Evolutionary conservation across 1,140 invertebrate genomes (phyloP).

Genomic region (Drosophila burlai): DNA sequence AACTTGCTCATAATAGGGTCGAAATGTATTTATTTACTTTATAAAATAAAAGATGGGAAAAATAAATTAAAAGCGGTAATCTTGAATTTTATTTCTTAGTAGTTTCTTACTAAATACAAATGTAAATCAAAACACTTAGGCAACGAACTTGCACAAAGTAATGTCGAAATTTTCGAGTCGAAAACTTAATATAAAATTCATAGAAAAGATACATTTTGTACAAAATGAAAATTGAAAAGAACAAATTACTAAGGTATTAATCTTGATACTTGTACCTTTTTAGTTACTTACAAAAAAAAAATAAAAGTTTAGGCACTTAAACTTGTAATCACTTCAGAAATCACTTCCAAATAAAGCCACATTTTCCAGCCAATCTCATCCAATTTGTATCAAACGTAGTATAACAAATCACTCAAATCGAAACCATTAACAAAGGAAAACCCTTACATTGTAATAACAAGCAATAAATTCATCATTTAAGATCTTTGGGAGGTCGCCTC

Average conservation of each 20-base stretch:
- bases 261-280: not conserved
- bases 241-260: not conserved
- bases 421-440: conserved; percentile 14
- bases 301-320: too few relatives aligned
- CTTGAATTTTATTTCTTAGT: too few relatives aligned
- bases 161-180: too few relatives aligned
- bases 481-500: conserved; percentile 42
- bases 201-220: too few relatives aligned
- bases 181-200: too few relatives aligned
- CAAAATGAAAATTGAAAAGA: not conserved
- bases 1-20: not conserved
- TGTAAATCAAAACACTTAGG: too few relatives aligned
- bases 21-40: not conserved
- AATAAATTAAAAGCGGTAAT: not conserved
- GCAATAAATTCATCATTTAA: conserved; percentile 45
- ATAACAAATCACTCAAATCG: conserved; percentile 27
- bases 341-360: not conserved
- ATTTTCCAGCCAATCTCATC: not conserved
- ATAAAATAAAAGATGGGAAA: not conserved
- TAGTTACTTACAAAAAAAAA: not conserved
- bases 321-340: not conserved
- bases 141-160: too few relatives aligned
- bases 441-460: conserved; percentile 24
- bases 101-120: too few relatives aligned
- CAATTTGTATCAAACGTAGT: conserved; percentile 13